phyloP scores from a whole-genome alignment of 2,113 vertebrate genomes.

The Carassius gibelio region DNA sequence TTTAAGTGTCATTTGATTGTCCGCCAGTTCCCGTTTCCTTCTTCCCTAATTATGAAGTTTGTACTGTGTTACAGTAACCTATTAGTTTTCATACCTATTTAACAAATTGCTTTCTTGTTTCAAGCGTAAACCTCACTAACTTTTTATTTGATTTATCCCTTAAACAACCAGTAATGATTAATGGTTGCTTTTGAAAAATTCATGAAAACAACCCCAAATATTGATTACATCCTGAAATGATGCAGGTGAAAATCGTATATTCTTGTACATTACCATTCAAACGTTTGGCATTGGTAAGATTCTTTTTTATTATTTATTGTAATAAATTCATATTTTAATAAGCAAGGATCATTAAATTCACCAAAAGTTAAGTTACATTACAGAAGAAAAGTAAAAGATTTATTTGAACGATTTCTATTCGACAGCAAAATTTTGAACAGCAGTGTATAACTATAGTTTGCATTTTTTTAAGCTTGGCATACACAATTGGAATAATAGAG shows the following conservation, averaged over 20 bases:
- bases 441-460: background rate
- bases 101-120: background rate
- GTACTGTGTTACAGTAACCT: too few species aligned
- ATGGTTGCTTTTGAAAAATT: background rate
- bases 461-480: background rate
- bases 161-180: background rate
- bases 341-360: background rate
- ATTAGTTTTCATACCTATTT: background rate
- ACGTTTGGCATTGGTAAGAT: background rate
- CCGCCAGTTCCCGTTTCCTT: too few species aligned
- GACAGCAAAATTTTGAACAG: background rate
- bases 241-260: background rate
- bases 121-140: background rate
- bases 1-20: too few species aligned
- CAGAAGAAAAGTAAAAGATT: too few species aligned
- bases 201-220: background rate
- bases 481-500: background rate
- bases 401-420: background rate
- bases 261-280: background rate
- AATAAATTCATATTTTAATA: background rate
- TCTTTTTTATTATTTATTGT: background rate
- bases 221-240: background rate
- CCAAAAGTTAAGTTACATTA: background rate
- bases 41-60: too few species aligned
- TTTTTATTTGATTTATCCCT: background rate